These are phyloP conservation scores for Galleria mellonella DNA, from an alignment of 1,140 invertebrate genomes.

Conservation along the genomic window DNA sequence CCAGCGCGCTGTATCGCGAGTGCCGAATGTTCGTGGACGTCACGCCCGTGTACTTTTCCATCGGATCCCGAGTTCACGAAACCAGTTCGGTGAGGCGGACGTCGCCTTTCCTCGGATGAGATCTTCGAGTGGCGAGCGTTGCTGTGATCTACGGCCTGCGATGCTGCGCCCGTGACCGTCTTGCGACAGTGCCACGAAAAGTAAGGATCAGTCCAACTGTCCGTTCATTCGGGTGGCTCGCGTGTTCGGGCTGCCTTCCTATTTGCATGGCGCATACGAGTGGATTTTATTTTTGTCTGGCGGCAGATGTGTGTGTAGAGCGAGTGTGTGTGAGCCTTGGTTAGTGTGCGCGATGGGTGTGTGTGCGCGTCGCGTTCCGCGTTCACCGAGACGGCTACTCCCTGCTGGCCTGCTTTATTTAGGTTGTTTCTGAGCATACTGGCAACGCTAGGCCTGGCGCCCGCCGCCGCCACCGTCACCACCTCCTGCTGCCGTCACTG, in stretches of 20 bases:
- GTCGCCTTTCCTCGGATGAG: slow-evolving; percentile 52
- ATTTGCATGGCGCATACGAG: slow-evolving; percentile 71
- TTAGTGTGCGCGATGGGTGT: slow-evolving; percentile 27
- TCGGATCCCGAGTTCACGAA: slow-evolving; percentile 45
- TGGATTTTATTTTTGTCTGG: slow-evolving; percentile 73
- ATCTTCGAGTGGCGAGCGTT: slow-evolving; percentile 42
- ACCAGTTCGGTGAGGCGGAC: slow-evolving; percentile 54
- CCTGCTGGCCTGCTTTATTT: slow-evolving; percentile 65
- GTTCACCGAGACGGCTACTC: slow-evolving; percentile 56
- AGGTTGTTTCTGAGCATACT: slow-evolving; percentile 65
- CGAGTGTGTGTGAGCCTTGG: slow-evolving; percentile 27
- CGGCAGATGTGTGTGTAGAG: slow-evolving; percentile 15
- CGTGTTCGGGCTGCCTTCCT: slow-evolving; percentile 58
- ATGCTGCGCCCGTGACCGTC: slow-evolving; percentile 70
- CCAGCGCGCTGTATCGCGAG: slow-evolving; percentile 52
- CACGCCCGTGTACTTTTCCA: slow-evolving; percentile 58
- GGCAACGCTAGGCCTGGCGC: slow-evolving; percentile 19
- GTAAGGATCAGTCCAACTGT: slow-evolving; percentile 50
- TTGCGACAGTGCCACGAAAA: slow-evolving; percentile 69
- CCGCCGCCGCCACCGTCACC: slow-evolving; percentile 18
- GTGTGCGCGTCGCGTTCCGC: slow-evolving; percentile 36
- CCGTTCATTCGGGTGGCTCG: slow-evolving; percentile 54
- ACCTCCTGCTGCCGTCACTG: slow-evolving; percentile 7
- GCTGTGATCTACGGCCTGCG: slow-evolving; percentile 56
- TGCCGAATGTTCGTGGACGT: slow-evolving; percentile 62